Base-by-base conservation (phyloP, 2,888 invertebrate genomes). In the Polyommatus iphigenia region DNA sequence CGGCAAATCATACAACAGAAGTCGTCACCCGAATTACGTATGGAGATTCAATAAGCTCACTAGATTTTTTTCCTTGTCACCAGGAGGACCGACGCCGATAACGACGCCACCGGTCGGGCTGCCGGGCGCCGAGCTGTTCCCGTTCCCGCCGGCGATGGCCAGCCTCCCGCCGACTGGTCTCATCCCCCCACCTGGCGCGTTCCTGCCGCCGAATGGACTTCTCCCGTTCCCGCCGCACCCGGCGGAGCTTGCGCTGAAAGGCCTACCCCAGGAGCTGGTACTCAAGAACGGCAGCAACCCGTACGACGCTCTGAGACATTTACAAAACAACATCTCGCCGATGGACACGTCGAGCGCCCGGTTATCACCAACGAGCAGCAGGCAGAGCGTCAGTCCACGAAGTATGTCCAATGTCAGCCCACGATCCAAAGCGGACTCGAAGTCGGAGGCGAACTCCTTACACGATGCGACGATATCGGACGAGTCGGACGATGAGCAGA, bases 401-500 rank as follows among this genome's bases (percentile, higher is more conserved):
- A 91, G 93, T 82, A 85, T 90, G 77, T 83, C 85, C 2, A 91
- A 92, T 77, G 90, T 87, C 4, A 90, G 93, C 82, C 94, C 94
- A 2, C 89, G 94, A 84, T 94, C 92, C 13, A 94, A 94, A 87
- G 89, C 90, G 4, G 95, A 95, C 85, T 93, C 94, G 0, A 95
- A 95, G 80, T 95, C 95, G 0, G 95, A 95, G 86, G 95, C 95
- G 24, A 96, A 95, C 85, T 96, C 96, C 15, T 95, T 95, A 15
- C 94, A 95, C 80, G 95, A 95, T 59, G 95, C 95, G 41, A 95
- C 95, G 0, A 94, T 94, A 80, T 95, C 95, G 5, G 96, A 95
- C 79, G 95, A 95, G 80, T 96, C 96, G 0, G 96, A 96, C 75
- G 96, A 96, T 79, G 96, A 96, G 84, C 96, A 96, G 78, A 96